Evolutionary conservation across 2,113 vertebrate genomes (phyloP).

Genomic region (Paralichthys olivaceus): DNA sequence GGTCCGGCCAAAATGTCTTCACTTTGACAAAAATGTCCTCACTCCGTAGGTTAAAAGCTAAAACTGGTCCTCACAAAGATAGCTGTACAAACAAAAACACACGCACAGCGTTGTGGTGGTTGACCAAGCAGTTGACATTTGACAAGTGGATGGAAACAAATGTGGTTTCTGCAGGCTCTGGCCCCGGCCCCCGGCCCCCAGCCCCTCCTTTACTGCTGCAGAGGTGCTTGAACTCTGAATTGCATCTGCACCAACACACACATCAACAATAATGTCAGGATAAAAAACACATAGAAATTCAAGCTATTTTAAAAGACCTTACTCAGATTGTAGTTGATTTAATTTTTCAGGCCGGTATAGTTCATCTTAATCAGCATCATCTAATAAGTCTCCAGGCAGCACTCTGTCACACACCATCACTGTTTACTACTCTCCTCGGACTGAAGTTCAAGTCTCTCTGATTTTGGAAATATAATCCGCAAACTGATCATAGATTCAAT

Average conservation of each 20-base stretch:
- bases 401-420: slow-evolving; percentile 52
- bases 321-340: slow-evolving; percentile 20
- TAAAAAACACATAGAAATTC: not conserved
- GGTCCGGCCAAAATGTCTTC: too few species aligned
- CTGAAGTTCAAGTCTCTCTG: not conserved
- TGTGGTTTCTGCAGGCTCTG: slow-evolving; percentile 51
- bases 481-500: not conserved
- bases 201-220: slow-evolving; percentile 14
- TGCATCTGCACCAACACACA: slow-evolving; percentile 15
- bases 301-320: not conserved
- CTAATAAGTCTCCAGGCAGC: slow-evolving; percentile 35
- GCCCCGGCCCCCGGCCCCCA: not conserved
- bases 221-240: slow-evolving; percentile 16
- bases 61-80: too few species aligned
- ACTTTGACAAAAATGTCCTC: too few species aligned
- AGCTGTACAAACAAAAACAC: not conserved
- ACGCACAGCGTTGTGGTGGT: slow-evolving; percentile 10
- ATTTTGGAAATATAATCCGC: not conserved
- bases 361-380: slow-evolving; percentile 47
- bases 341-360: slow-evolving; percentile 42
- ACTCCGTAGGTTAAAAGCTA: too few species aligned
- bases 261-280: not conserved
- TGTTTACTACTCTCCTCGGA: slow-evolving; percentile 30
- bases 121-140: slow-evolving; percentile 57
- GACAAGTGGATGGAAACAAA: slow-evolving; percentile 50